These are phyloP conservation scores for Drosophila trapezifrons DNA, from an alignment of 1,140 invertebrate genomes.

Conservation along the genomic window DNA sequence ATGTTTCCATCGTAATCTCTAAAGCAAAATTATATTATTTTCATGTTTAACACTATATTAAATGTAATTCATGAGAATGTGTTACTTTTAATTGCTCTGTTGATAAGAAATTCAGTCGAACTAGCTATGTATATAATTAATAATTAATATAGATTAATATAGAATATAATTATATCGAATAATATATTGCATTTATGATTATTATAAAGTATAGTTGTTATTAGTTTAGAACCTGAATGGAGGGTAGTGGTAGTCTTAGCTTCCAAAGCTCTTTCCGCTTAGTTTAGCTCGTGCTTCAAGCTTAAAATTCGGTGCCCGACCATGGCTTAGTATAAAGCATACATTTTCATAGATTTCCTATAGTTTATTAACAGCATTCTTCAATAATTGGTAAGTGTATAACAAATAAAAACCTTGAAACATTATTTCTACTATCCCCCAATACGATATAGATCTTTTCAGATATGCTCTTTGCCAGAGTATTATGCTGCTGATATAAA, in stretches of 20 bases:
- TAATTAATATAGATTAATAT: no score
- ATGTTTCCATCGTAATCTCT: neutral
- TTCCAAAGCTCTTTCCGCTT: no score
- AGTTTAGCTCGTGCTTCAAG: no score
- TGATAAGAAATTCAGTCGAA: neutral
- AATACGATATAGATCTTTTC: slow-evolving; percentile 1
- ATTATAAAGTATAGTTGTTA: no score
- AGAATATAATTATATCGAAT: no score
- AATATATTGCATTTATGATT: no score
- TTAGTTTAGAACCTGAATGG: no score
- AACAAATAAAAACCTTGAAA: neutral
- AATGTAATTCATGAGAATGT: neutral
- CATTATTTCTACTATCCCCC: neutral
- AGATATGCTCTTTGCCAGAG: neutral
- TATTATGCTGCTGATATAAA: slow-evolving; percentile 43
- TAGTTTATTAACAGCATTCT: neutral
- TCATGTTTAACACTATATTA: neutral
- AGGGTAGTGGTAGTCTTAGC: no score
- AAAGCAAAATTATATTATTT: neutral
- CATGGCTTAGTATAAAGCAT: no score
- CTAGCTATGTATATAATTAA: no score
- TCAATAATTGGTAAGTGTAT: neutral
- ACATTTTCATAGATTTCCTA: neutral
- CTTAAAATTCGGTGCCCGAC: no score
- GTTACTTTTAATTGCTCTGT: neutral